These are phyloP conservation scores for Euzophera pinguis DNA, from an alignment of 2,888 invertebrate genomes.

Conservation along the genomic window DNA sequence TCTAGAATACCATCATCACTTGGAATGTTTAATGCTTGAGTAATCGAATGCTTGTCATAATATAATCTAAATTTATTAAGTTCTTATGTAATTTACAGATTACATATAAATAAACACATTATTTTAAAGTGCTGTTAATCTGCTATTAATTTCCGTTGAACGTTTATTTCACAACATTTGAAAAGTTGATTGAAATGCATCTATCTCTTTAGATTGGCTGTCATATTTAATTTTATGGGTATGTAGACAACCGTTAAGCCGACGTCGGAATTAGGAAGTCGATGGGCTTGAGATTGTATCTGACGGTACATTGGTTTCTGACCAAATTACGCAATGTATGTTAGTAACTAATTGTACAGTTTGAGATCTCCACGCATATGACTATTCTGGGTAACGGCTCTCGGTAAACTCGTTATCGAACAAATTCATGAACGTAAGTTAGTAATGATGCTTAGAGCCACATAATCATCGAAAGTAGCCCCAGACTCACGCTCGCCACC, in stretches of 20 bases:
- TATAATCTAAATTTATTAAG: not conserved
- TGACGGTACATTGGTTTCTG: conserved; percentile 30
- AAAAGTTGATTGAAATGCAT: conserved; percentile 43
- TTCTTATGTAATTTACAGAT: not conserved
- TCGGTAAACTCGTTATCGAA: conserved; percentile 60
- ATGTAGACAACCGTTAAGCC: conserved; percentile 48
- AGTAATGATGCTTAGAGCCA: conserved; percentile 39
- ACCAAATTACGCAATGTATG: conserved; percentile 57
- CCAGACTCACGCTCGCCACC: conserved; percentile 19
- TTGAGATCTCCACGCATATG: conserved; percentile 43
- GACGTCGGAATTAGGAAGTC: conserved; percentile 34
- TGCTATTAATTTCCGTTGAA: conserved; percentile 29
- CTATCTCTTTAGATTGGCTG: conserved; percentile 49
- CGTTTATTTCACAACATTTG: conserved; percentile 32
- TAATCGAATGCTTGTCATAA: not conserved
- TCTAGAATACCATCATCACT: too few species aligned
- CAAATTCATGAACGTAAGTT: conserved; percentile 45
- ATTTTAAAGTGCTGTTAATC: conserved; percentile 2
- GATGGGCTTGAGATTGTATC: conserved; percentile 31
- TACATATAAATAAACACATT: conserved; percentile 1
- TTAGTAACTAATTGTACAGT: conserved; percentile 62
- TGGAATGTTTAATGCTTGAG: not conserved
- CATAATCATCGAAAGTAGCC: conserved; percentile 31
- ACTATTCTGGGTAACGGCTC: conserved; percentile 61
- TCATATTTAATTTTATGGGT: conserved; percentile 52